Conservation (phyloP, 1,140 invertebrate genomes). For the Monochamus saltuarius region DNA sequence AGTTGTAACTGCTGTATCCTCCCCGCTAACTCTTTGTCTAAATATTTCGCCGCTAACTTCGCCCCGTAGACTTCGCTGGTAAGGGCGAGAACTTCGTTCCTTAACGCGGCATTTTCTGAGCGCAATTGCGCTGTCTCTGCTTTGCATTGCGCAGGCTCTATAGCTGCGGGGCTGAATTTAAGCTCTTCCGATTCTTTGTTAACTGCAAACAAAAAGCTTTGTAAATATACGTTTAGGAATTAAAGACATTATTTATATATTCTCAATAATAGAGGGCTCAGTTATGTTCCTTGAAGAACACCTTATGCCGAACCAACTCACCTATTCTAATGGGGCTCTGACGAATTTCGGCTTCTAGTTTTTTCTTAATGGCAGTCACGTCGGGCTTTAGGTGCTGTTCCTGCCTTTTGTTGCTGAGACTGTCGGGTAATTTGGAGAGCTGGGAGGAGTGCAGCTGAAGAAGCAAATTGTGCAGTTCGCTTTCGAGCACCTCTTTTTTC, state of each 20-base stretch:
- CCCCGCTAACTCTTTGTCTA: conserved; percentile 84
- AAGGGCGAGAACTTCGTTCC: conserved; percentile 68
- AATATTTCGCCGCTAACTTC: conserved; percentile 78
- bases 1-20: conserved; percentile 86
- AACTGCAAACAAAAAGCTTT: conserved; percentile 19
- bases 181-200: conserved; percentile 38
- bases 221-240: conserved; percentile 1
- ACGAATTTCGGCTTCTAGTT: conserved; percentile 51
- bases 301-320: not conserved
- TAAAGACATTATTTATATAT: no score
- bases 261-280: no score
- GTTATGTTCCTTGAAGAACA: not conserved
- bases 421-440: conserved; percentile 51
- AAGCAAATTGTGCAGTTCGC: conserved; percentile 64
- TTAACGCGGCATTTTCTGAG: conserved; percentile 69
- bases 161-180: conserved; percentile 41
- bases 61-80: conserved; percentile 83
- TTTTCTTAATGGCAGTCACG: conserved; percentile 49
- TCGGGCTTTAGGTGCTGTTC: conserved; percentile 48
- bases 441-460: conserved; percentile 65
- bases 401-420: conserved; percentile 49
- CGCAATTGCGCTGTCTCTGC: conserved; percentile 68
- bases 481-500: conserved; percentile 59
- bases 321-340: conserved; percentile 47
- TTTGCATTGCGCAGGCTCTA: conserved; percentile 56